Evolutionary conservation across 1,140 invertebrate genomes (phyloP), one percentile per base, ranked within the genome.

Genomic region (Tribolium madens): DNA sequence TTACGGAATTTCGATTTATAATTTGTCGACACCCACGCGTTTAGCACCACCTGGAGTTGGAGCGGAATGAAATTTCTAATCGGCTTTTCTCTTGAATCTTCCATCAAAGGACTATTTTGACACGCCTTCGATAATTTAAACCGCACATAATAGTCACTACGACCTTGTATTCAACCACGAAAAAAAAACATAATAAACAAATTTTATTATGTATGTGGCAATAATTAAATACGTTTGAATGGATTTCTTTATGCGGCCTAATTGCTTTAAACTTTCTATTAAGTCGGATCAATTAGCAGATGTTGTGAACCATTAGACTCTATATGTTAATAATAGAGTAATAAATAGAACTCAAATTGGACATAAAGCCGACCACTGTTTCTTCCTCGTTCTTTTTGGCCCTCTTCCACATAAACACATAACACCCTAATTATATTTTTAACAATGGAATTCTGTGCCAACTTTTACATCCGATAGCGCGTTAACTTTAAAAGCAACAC

Each of bases 221-320:
- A 64, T 64, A 64, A 64, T 64, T 64, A 64, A 64, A 64, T 64
- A 64, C 57, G 57, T 64, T 33, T 64, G 21, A 64, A 64, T 64
- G 57, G 57, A 33, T 64, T 64, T 33, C 57, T 64, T 64, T 64
- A 64, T 64, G 57, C 57, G 57, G 57, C 57, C 57, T 64, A 64
- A 64, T 64, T 64, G 57, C 57, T 64, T 64, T 64, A 64, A 64
- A 64, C 57, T 64, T 64, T 64, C 57, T 64, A 64, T 64, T 64
- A 64, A 64, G 21, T 18, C 57, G 57, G 57, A 64, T 64, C 57
- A 64, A 64, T 64, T 64, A 64, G 26, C 57, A 33, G 57, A 64
- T 64, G 57, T 64, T 64, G 57, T 36, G 57, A 64, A 33, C 57
- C 57, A 64, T 64, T 64, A 64, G 57, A 64, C 57, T 31, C 57